Conservation (phyloP, 2,797 vertebrate genomes). For the Botia almorhae region DNA sequence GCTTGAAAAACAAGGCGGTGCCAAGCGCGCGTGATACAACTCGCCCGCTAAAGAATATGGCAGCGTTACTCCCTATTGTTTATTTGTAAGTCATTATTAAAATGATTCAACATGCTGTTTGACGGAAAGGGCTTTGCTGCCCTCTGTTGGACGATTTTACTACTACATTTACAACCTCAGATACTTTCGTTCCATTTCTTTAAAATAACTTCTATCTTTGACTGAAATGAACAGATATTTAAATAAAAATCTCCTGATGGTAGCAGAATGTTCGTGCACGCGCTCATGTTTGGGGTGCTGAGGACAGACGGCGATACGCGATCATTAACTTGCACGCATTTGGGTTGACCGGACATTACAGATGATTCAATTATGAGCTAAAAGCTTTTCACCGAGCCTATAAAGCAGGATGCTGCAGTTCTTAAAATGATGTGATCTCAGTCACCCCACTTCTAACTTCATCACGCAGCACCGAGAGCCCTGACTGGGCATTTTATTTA, state of each 20-base stretch:
- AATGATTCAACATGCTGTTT: background rate
- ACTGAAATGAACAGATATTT: background rate
- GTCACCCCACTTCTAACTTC: background rate
- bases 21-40: constrained; percentile 18
- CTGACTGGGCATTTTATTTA: background rate
- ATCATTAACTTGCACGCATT: background rate
- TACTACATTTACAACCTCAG: background rate
- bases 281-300: no score
- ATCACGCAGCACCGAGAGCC: background rate
- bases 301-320: no score
- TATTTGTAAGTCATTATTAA: constrained; percentile 7
- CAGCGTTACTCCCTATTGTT: background rate
- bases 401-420: background rate
- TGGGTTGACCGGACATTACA: background rate
- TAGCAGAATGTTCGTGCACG: background rate
- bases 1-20: background rate
- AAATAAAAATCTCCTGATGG: background rate
- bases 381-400: background rate
- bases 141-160: constrained; percentile 27
- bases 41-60: constrained; percentile 29
- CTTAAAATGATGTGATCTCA: background rate
- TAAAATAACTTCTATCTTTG: no score
- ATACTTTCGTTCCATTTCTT: no score
- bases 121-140: constrained; percentile 32
- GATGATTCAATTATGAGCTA: background rate